Conservation (phyloP, 2,888 invertebrate genomes). For the Machimus rusticus region DNA sequence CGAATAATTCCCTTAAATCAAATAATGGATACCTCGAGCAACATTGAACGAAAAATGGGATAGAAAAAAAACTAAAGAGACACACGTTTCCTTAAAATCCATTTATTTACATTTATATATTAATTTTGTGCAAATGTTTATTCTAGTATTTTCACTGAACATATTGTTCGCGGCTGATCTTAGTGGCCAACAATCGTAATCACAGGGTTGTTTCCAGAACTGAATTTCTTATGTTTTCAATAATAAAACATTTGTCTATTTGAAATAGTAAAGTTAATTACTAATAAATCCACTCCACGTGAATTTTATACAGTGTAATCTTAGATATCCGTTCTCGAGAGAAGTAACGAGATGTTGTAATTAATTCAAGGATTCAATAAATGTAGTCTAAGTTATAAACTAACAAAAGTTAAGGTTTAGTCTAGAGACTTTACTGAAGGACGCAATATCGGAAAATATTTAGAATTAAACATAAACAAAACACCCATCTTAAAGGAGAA, state of each 20-base stretch:
- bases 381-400: constrained; percentile 23
- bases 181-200: constrained; percentile 14
- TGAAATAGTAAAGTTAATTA: constrained; percentile 19
- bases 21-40: no score
- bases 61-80: background rate
- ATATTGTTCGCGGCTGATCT: constrained; percentile 14
- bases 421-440: constrained; percentile 29
- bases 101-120: constrained; percentile 31
- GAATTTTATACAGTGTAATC: constrained; percentile 22
- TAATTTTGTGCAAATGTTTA: constrained; percentile 22
- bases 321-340: background rate
- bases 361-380: constrained; percentile 14
- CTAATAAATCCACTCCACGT: constrained; percentile 20
- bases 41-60: background rate
- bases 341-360: constrained; percentile 19
- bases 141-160: constrained; percentile 22
- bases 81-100: constrained; percentile 15
- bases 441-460: constrained; percentile 11
- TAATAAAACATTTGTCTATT: constrained; percentile 32
- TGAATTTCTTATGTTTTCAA: constrained; percentile 26
- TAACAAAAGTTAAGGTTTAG: constrained; percentile 16
- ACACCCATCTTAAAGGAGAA: constrained; percentile 10
- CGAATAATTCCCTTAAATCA: no score
- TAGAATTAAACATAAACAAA: constrained; percentile 13
- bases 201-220: constrained; percentile 28